Conservation (phyloP, 2,113 vertebrate genomes). For the Python bivittatus region DNA sequence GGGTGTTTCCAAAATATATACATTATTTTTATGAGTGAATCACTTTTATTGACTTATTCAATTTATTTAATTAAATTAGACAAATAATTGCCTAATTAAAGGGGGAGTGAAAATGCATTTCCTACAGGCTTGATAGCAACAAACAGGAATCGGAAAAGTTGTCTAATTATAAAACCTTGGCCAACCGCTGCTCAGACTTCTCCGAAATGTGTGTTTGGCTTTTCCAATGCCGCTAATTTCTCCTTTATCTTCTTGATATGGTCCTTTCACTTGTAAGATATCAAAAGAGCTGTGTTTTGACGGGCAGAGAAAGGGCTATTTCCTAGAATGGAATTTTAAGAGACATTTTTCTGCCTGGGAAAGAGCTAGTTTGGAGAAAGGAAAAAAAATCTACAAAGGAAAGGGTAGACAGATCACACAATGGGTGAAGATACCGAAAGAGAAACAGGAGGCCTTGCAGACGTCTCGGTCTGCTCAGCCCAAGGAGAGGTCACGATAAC, state of each 20-base stretch:
- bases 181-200: rapidly evolving
- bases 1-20: neutral
- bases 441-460: neutral
- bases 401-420: neutral
- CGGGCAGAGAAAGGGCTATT: rapidly evolving
- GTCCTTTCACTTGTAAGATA: neutral
- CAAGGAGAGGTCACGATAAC: neutral
- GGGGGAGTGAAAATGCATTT: neutral
- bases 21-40: neutral
- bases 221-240: constrained; percentile 32
- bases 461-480: neutral
- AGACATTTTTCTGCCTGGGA: neutral
- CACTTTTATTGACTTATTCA: neutral
- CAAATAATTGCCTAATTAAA: neutral
- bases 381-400: rapidly evolving
- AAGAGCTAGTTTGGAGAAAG: constrained; percentile 11
- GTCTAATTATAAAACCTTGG: neutral
- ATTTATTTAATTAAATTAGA: neutral
- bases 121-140: neutral
- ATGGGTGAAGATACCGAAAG: neutral
- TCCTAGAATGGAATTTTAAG: constrained; percentile 32
- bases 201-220: constrained; percentile 34
- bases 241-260: neutral
- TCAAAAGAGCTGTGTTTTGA: neutral
- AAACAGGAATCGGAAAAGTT: neutral